Conservation (phyloP, 2,113 vertebrate species). For the Seriola quinqueradiata region DNA sequence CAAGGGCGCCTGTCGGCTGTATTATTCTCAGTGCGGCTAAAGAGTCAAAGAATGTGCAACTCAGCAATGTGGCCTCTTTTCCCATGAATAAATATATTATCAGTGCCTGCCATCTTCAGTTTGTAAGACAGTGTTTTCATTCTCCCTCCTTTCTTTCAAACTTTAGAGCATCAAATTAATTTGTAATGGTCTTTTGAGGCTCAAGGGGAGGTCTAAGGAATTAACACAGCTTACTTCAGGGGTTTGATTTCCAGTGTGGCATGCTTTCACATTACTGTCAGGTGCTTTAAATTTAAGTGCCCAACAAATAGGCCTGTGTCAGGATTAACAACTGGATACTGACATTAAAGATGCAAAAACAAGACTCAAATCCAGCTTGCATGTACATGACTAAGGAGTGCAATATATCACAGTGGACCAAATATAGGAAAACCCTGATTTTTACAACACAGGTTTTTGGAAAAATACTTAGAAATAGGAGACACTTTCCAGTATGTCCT, state of each 20-base stretch:
- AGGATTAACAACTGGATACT: background rate
- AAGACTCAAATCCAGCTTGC: too few species aligned
- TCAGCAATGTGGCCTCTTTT: background rate
- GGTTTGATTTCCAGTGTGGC: background rate
- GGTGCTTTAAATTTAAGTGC: background rate
- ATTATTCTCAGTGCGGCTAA: background rate
- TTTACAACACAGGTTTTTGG: too few species aligned
- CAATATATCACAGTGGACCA: too few species aligned
- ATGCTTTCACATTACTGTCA: background rate
- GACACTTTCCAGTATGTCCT: too few species aligned
- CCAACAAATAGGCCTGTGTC: background rate
- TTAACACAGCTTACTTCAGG: background rate
- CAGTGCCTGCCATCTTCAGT: background rate
- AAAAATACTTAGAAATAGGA: too few species aligned
- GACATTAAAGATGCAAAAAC: too few species aligned
- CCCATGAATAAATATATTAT: background rate
- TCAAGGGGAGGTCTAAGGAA: background rate
- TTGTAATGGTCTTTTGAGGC: background rate
- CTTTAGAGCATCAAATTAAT: background rate
- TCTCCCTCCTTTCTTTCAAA: background rate
- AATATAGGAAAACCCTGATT: too few species aligned
- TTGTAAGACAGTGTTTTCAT: background rate
- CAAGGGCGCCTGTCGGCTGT: background rate
- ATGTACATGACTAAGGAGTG: too few species aligned
- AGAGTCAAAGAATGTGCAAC: background rate